phyloP scores from a whole-genome alignment of 2,888 invertebrate genomes.

The Brachynemurus nebulosus region DNA sequence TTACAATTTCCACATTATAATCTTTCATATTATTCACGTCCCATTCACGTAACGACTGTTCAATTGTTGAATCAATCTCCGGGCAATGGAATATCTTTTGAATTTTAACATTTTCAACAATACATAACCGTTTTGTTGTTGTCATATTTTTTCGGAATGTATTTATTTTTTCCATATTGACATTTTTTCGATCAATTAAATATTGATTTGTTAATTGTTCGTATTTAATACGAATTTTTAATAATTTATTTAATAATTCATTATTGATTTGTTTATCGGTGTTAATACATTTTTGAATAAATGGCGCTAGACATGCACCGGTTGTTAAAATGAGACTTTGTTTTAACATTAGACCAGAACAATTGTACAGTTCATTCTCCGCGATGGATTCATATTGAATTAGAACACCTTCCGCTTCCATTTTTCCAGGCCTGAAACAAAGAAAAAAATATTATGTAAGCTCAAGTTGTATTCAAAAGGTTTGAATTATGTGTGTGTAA shows the following conservation, averaged over 20 bases:
- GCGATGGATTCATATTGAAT: not conserved
- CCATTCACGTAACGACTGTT: not conserved
- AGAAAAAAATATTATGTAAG: too few species aligned
- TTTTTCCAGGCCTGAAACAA: too few species aligned
- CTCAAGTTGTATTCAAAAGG: too few species aligned
- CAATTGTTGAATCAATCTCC: not conserved
- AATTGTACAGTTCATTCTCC: not conserved
- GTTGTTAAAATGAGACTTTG: not conserved
- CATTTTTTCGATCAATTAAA: too few species aligned
- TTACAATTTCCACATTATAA: not conserved
- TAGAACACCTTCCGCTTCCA: not conserved
- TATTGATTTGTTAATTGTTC: not conserved
- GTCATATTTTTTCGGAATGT: not conserved
- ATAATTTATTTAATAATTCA: constrained; percentile 2
- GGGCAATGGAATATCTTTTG: not conserved
- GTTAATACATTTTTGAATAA: constrained; percentile 2
- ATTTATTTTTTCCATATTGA: not conserved
- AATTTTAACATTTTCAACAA: not conserved
- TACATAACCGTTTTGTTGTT: not conserved
- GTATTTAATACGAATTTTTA: not conserved
- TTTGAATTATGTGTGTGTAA: too few species aligned
- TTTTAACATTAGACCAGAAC: constrained; percentile 3
- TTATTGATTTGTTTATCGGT: not conserved
- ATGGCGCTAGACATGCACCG: constrained; percentile 3
- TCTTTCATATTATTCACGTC: not conserved